phyloP scores from a whole-genome alignment of 2,113 vertebrate genomes.

The Cinclus cinclus region DNA sequence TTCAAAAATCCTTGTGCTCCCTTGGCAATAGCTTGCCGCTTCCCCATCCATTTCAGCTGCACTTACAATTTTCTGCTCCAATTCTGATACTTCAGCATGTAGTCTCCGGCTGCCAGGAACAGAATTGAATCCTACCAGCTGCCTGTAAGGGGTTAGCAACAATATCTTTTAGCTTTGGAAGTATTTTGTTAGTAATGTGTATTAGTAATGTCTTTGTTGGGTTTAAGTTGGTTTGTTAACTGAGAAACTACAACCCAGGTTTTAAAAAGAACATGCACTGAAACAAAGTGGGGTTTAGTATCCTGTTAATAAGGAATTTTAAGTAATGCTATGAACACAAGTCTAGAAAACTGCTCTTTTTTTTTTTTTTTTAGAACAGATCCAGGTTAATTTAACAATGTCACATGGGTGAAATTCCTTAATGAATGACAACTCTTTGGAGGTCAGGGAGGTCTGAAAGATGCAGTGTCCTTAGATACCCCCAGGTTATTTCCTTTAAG shows the following conservation, averaged over 20 bases:
- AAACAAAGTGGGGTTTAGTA: neutral
- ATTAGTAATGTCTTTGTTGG: neutral
- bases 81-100: conserved; percentile 55
- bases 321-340: neutral
- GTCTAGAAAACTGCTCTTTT: neutral
- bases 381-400: neutral
- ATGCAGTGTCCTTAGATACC: neutral
- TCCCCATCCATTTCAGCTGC: conserved; percentile 54
- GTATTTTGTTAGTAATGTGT: neutral
- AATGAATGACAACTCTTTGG: neutral
- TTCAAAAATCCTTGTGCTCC: conserved; percentile 43
- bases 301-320: neutral
- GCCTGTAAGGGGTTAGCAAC: conserved; percentile 25
- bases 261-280: neutral
- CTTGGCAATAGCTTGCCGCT: conserved; percentile 38
- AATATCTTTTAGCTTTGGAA: neutral
- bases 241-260: neutral
- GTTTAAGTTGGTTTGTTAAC: neutral
- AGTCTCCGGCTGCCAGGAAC: conserved; percentile 54
- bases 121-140: conserved; percentile 51
- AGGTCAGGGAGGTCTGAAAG: neutral
- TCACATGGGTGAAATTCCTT: neutral
- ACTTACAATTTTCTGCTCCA: conserved; percentile 67
- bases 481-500: neutral
- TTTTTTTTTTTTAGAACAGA: neutral